Conservation (phyloP, 2,113 vertebrate genomes). For the Rhynchomys soricoides region DNA sequence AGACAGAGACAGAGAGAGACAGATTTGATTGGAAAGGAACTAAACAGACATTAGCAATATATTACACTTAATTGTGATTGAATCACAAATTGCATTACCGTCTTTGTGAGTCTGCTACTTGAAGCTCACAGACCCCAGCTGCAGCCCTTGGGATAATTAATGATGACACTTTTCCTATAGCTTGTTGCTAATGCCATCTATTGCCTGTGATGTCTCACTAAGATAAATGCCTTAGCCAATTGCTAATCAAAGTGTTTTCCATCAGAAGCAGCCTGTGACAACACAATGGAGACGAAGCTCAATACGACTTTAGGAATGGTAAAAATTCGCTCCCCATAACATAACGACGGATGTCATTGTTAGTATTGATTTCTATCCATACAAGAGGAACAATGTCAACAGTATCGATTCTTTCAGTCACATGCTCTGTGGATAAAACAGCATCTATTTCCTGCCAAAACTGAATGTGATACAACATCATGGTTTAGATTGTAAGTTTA, state of each 20-base stretch:
- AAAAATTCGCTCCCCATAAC: constrained; percentile 58
- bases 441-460: constrained; percentile 56
- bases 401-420: constrained; percentile 70
- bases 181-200: constrained; percentile 43
- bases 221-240: constrained; percentile 65
- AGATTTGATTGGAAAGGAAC: constrained; percentile 8
- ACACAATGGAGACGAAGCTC: constrained; percentile 20
- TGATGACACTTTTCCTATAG: constrained; percentile 56
- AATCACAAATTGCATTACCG: constrained; percentile 56
- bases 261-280: constrained; percentile 46
- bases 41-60: constrained; percentile 48
- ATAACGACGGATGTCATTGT: constrained; percentile 37
- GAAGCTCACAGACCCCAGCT: constrained; percentile 42
- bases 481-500: constrained; percentile 63
- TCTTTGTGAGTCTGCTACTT: constrained; percentile 48
- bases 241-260: constrained; percentile 66
- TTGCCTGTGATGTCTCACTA: constrained; percentile 50
- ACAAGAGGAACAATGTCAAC: constrained; percentile 48
- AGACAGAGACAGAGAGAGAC: not conserved
- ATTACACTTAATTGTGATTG: constrained; percentile 64
- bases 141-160: constrained; percentile 56
- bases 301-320: constrained; percentile 70
- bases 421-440: constrained; percentile 53
- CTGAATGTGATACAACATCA: constrained; percentile 47
- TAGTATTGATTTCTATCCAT: constrained; percentile 68